phyloP scores from a whole-genome alignment of 2,113 vertebrate genomes.

The Sula dactylatra region DNA sequence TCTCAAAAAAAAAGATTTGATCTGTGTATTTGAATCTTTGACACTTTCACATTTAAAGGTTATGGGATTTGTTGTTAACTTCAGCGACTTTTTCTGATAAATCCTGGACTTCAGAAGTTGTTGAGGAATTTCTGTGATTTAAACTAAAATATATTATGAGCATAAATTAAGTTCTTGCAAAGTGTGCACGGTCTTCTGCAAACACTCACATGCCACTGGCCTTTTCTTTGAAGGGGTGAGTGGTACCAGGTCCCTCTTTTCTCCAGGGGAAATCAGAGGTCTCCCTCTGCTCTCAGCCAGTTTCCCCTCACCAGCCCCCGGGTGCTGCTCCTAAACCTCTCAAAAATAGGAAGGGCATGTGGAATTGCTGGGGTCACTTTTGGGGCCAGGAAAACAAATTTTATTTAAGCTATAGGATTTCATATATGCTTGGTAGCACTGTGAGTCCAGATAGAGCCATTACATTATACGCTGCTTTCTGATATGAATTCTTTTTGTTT shows the following conservation, averaged over 20 bases:
- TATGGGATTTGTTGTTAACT: background rate
- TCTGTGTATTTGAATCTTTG: background rate
- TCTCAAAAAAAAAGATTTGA: background rate
- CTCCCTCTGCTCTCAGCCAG: background rate
- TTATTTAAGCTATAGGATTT: background rate
- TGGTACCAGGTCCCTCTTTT: background rate
- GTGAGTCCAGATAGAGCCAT: background rate
- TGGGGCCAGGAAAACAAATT: background rate
- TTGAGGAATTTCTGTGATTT: background rate
- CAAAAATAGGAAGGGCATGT: background rate
- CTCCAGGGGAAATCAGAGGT: background rate
- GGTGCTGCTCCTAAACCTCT: background rate
- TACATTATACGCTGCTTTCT: background rate
- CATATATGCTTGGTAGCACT: background rate
- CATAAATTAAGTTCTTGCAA: background rate
- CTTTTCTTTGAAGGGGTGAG: background rate
- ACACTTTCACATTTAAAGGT: background rate
- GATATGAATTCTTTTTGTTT: accelerated
- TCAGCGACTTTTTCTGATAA: background rate
- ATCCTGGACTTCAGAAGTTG: background rate
- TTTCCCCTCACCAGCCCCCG: background rate
- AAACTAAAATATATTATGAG: background rate
- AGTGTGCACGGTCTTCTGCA: background rate
- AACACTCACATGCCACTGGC: background rate
- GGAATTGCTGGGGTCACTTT: background rate